phyloP scores from a whole-genome alignment of 1,140 invertebrate genomes.

The Lepidurus couesii region DNA sequence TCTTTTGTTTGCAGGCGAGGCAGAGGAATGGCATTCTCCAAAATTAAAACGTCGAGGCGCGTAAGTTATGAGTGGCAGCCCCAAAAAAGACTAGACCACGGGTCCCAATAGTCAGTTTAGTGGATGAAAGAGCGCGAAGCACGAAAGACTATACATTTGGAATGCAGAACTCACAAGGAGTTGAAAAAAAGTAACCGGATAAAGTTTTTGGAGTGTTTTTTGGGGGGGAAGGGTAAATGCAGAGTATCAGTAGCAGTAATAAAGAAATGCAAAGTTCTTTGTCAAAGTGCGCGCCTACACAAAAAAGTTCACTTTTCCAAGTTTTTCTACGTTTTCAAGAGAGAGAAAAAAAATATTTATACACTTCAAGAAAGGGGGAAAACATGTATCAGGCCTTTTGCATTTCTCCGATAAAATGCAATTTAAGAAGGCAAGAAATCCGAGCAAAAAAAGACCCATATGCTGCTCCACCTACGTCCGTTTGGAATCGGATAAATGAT shows the following conservation, averaged over 20 bases:
- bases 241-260: not conserved
- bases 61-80: conserved; percentile 21
- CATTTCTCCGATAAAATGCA: not conserved
- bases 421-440: not conserved
- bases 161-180: not conserved
- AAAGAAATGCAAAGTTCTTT: not conserved
- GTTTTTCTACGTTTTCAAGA: not conserved
- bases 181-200: not conserved
- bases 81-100: not conserved
- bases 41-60: conserved; percentile 10
- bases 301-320: not conserved
- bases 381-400: not conserved
- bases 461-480: not conserved
- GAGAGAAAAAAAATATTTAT: not conserved
- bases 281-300: too few species aligned
- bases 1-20: not conserved
- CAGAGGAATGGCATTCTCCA: not conserved
- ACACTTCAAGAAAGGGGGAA: not conserved
- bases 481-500: conserved; percentile 12
- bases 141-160: not conserved
- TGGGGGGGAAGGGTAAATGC: not conserved
- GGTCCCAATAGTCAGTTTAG: not conserved
- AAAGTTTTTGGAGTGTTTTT: not conserved
- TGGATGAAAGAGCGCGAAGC: not conserved
- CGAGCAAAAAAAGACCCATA: not conserved